These are phyloP conservation scores for Tetrao urogallus DNA, from an alignment of 2,113 vertebrate genomes.

Conservation along the genomic window DNA sequence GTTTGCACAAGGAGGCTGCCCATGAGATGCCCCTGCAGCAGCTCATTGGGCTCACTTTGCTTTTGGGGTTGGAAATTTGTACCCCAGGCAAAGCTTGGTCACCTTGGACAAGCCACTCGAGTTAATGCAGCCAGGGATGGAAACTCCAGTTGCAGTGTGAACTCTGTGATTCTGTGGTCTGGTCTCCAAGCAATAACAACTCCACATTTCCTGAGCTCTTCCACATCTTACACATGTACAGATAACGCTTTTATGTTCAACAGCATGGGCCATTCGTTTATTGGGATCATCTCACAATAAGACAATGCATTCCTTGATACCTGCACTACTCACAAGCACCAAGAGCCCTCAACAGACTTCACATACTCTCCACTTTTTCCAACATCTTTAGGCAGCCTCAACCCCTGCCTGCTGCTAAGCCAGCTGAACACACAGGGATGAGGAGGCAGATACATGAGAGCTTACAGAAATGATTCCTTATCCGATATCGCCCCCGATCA, in stretches of 20 bases:
- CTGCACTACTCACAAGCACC: not conserved
- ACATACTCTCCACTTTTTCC: not conserved
- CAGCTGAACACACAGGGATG: not conserved
- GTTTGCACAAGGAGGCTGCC: fast-evolving
- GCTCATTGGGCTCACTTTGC: not conserved
- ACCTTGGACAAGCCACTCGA: not conserved
- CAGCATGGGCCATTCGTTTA: constrained; percentile 30
- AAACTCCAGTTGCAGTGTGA: not conserved
- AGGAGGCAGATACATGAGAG: fast-evolving
- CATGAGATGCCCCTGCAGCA: fast-evolving
- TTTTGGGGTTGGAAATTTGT: too few relatives aligned
- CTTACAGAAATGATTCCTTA: not conserved
- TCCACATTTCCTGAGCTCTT: not conserved
- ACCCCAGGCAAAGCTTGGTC: not conserved
- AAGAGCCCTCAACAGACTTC: not conserved
- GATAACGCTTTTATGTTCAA: not conserved
- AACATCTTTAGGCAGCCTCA: not conserved
- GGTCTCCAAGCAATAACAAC: not conserved
- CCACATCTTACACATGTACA: not conserved
- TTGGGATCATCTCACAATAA: constrained; percentile 21
- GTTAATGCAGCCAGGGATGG: not conserved
- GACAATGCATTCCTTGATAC: constrained; percentile 41
- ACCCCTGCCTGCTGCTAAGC: not conserved
- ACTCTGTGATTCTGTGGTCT: too few relatives aligned
- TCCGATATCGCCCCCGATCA: not conserved